Base-by-base conservation (phyloP, 2,113 vertebrate genomes). In the Brachyistius frenatus region DNA sequence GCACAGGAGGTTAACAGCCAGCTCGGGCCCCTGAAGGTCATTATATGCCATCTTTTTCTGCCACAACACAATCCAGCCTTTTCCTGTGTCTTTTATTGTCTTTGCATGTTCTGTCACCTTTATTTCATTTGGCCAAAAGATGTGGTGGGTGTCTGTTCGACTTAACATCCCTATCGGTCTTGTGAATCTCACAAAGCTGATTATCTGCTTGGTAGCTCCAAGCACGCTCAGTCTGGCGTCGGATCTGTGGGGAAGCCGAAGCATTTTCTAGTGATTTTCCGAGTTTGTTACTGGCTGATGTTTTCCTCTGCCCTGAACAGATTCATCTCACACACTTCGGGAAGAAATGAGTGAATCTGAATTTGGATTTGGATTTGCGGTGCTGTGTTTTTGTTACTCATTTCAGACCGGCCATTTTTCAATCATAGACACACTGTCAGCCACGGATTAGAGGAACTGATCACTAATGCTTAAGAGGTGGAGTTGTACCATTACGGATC, bases 61-160 rank as follows among this genome's bases (percentile, higher is more conserved):
- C 81, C 65, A 10, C 49, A 11, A 62, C 78, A 79, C 68, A 60
- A 73, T 50, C 69, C 57, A 60, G 70, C 32, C 1, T 56, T 52
- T 62, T 50, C 23, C 7, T 14, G 11, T 41, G 31, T 85, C 15
- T 79, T 70, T 65, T 52, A 4, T 62, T 47, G 32, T 68, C 37
- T 41, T 70, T 57, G 73, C 80, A 88, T 83, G 84, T 79, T 82
- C 37, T 78, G 58, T 62, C 77, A 84, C 88, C 81, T 88, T 90
- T 75, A 9, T 49, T 77, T 63, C 56, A 47, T 84, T 87, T 81
- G 85, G 89, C 84, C 85, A 92, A 85, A 88, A 69, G 76, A 83
- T 71, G 81, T 77, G 73, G 80, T 83, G 80, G 73, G 31, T 11
- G 50, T 68, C 33, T 66, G 47, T 76, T 54, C 0, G 3, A 30